phyloP scores from a whole-genome alignment of 2,888 invertebrate genomes.

The Ormia ochracea region DNA sequence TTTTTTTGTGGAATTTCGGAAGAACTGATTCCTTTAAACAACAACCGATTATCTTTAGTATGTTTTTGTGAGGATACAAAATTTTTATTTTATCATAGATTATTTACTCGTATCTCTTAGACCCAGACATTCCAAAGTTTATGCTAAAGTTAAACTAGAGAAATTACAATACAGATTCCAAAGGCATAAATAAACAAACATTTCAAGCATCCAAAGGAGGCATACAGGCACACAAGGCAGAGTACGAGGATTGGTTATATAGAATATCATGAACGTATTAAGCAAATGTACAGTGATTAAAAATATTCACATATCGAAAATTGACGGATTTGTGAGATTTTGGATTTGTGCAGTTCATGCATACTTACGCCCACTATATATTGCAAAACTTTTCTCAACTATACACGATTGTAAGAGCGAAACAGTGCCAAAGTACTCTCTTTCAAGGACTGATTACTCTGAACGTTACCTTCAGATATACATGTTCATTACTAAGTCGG shows the following conservation, averaged over 20 bases:
- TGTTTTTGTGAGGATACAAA: conserved; percentile 8
- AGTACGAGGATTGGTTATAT: background rate
- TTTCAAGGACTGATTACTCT: no score
- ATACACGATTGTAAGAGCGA: no score
- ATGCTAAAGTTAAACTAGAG: conserved; percentile 27
- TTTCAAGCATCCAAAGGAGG: no score
- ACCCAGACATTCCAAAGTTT: conserved; percentile 39
- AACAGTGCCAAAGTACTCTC: no score
- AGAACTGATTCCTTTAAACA: conserved; percentile 2
- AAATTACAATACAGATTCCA: conserved; percentile 10
- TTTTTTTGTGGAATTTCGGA: no score
- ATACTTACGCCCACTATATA: no score
- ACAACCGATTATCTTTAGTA: conserved; percentile 7
- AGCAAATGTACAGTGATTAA: background rate
- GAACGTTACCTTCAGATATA: no score
- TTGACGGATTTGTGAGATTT: no score
- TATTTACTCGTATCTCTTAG: conserved; percentile 31
- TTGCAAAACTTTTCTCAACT: no score
- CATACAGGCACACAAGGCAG: background rate
- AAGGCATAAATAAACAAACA: background rate
- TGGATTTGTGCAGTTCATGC: no score
- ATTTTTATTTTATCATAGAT: conserved; percentile 28
- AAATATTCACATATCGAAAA: background rate
- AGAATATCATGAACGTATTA: conserved; percentile 34
- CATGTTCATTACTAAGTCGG: no score